Conservation (phyloP, 2,888 invertebrate genomes). For the Folsomia manolachei region DNA sequence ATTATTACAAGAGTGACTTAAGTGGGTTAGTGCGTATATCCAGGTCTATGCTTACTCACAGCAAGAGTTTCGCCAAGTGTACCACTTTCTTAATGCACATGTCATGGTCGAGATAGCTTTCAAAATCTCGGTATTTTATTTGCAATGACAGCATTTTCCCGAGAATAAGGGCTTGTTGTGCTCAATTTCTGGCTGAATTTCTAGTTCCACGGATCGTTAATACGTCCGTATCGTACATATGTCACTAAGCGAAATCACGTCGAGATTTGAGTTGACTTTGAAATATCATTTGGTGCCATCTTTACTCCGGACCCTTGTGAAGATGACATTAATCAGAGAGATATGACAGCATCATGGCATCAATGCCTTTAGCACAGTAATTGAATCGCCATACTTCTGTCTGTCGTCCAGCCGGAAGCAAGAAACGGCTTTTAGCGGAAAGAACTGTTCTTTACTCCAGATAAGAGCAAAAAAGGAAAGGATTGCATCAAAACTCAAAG, state of each 20-base stretch:
- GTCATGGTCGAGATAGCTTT: background rate
- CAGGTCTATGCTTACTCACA: background rate
- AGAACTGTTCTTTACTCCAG: no score
- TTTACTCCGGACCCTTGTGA: background rate
- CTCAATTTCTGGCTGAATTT: background rate
- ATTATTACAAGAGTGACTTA: background rate
- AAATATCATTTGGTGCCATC: slow-evolving; percentile 5
- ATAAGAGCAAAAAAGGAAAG: background rate
- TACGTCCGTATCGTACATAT: no score
- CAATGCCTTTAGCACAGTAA: background rate
- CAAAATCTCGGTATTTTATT: background rate
- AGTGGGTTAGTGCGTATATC: background rate
- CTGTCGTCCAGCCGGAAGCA: no score
- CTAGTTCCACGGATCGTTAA: no score
- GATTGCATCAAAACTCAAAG: slow-evolving; percentile 1
- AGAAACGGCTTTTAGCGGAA: background rate
- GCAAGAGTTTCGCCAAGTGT: background rate
- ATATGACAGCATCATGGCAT: background rate
- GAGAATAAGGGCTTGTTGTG: background rate
- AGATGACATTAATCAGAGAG: slow-evolving; percentile 2
- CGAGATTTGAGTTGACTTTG: background rate
- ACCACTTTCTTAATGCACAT: no score
- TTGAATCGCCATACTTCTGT: background rate
- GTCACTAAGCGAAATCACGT: background rate
- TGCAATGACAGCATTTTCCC: background rate